Percentiles rank a stretch among this genome's conserved stretches.
These are phyloP conservation scores for Dipodomys stephensi DNA, from an alignment of 2,113 vertebrate species.

Conservation along the genomic window DNA sequence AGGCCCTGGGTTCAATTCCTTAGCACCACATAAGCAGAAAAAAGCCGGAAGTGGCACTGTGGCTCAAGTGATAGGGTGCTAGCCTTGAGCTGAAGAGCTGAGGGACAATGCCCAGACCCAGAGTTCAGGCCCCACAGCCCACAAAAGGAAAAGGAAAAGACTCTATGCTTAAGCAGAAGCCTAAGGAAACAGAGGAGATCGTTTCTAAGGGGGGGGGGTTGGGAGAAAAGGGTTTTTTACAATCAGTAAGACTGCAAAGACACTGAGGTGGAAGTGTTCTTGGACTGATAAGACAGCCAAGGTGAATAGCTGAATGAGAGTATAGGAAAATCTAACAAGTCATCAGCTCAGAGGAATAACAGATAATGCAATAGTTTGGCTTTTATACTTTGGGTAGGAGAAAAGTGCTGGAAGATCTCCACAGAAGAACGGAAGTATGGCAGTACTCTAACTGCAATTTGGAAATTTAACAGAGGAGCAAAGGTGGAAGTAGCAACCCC, in stretches of 20 bases:
- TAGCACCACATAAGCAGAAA: no score
- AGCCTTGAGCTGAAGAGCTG: no score
- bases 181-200: not conserved
- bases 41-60: no score
- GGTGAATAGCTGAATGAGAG: not conserved
- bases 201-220: not conserved
- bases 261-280: not conserved
- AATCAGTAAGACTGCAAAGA: not conserved
- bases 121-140: no score
- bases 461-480: not conserved
- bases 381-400: conserved; percentile 27
- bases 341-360: not conserved
- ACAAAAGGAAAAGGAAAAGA: no score
- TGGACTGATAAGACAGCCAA: not conserved
- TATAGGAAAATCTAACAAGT: not conserved
- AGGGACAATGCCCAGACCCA: no score
- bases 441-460: not conserved
- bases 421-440: not conserved
- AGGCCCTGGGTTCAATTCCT: no score
- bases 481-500: not conserved
- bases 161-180: not conserved
- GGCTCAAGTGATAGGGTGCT: no score
- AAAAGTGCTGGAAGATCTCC: conserved; percentile 7
- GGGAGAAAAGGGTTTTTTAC: not conserved
- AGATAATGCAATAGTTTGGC: not conserved